Evolutionary conservation across 1,140 invertebrate species (phyloP).

Genomic region (Adelges cooleyi): DNA sequence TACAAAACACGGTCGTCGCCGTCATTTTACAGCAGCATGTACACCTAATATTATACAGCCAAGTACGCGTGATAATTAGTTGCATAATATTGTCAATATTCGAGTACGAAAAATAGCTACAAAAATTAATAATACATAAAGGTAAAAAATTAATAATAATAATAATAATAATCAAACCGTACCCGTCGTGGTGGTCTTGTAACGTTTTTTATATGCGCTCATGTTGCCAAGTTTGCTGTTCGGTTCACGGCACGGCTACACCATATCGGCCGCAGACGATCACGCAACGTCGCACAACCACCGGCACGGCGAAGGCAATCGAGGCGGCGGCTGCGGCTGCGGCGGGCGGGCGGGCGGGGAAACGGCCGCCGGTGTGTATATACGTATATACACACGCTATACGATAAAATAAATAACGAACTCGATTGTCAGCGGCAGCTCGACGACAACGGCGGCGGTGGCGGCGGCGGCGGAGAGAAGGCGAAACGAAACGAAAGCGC

Average conservation of each 20-base stretch:
- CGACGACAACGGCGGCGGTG: background rate
- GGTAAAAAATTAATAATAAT: too few species aligned
- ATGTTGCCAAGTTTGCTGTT: conserved; percentile 17
- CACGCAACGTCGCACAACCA: conserved; percentile 20
- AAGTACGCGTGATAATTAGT: too few species aligned
- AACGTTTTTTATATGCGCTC: conserved; percentile 28
- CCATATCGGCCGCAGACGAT: background rate
- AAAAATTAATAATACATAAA: too few species aligned
- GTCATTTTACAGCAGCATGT: too few species aligned
- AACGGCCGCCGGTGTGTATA: background rate
- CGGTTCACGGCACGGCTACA: conserved; percentile 1
- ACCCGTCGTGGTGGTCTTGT: conserved; percentile 20
- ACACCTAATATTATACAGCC: too few species aligned
- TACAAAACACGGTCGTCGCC: too few species aligned
- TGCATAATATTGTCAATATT: too few species aligned
- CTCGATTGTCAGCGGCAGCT: background rate
- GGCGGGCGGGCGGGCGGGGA: background rate
- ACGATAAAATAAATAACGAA: background rate
- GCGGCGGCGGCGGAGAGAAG: background rate
- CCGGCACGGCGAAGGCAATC: background rate
- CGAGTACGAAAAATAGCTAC: too few species aligned
- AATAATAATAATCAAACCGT: background rate
- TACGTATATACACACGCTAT: too few species aligned
- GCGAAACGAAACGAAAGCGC: conserved; percentile 17
- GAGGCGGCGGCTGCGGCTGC: background rate